Evolutionary conservation across 2,113 vertebrate species (phyloP).

Genomic region (Eira barbara): DNA sequence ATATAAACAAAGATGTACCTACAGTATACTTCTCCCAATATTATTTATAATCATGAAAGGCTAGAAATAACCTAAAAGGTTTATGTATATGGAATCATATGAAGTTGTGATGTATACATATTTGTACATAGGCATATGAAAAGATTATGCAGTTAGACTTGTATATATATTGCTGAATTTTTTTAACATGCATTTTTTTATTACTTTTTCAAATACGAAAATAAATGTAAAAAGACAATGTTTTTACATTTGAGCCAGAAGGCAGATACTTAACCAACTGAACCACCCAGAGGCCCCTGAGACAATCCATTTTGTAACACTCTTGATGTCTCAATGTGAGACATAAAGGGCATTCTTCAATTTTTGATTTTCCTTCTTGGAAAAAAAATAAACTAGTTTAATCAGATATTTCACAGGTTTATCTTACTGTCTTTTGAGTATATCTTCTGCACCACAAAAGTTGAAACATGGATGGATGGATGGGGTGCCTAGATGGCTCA

Average conservation of each 20-base stretch:
- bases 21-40: background rate
- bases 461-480: background rate
- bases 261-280: background rate
- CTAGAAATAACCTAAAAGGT: background rate
- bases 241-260: background rate
- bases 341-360: background rate
- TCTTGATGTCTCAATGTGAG: background rate
- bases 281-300: background rate
- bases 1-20: background rate
- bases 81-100: background rate
- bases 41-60: background rate
- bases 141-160: background rate
- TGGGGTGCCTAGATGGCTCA: too few relatives aligned
- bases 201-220: constrained; percentile 17
- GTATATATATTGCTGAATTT: background rate
- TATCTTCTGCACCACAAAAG: background rate
- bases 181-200: background rate
- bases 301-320: background rate
- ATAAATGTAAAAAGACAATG: background rate
- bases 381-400: background rate
- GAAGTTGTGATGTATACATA: background rate
- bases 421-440: background rate
- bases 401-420: background rate
- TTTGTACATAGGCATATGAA: background rate
- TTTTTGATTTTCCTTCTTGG: background rate